Base-by-base conservation (phyloP, 2,888 invertebrate species). In the Himalopsyche anomala region DNA sequence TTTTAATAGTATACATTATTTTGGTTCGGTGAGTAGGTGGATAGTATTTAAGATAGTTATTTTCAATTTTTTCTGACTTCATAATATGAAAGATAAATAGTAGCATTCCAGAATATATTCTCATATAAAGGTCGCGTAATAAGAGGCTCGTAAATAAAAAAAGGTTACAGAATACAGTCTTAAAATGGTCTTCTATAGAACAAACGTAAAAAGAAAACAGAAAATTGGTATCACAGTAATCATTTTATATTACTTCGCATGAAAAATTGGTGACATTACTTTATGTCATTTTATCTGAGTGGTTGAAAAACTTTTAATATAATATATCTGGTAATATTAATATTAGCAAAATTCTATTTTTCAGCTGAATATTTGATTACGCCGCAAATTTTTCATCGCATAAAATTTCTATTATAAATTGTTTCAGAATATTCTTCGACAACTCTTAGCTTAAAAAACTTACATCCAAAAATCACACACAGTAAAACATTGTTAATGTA, bases 201-300 rank as follows among this genome's bases (percentile, higher is more conserved):
- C 79, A 80, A 80, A 84, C 74, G 84, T 51, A 79, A 79, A 74
- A 40, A 28, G 28, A 83, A 83, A 56, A 83, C 45, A 54, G 82
- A 45, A 82, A 83, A 83, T 62, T 83, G 62, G 56, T 62, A 62
- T 62, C 62, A 19, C 42, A 54, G 74, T 62, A 85, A 85, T 85
- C 85, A 82, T 85, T 36, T 74, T 69, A 85, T 85, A 85, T 85
- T 85, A 82, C 62, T 69, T 62, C 38, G 69, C 51, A 82, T 85
- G 85, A 85, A 85, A 85, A 85, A 85, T 85, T 82, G 82, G 69
- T 62, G 79, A 42, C 85, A 85, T 85, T 85, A 81, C 85, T 85
- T 82, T 56, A 56, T 82, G 85, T 79, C 82, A 74, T 82, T 62
- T 19, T 15, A 62, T 62, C 62, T 19, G 28, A 62, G 62, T 28